Conservation (phyloP, 2,113 vertebrate species). For the Galbula dea region DNA sequence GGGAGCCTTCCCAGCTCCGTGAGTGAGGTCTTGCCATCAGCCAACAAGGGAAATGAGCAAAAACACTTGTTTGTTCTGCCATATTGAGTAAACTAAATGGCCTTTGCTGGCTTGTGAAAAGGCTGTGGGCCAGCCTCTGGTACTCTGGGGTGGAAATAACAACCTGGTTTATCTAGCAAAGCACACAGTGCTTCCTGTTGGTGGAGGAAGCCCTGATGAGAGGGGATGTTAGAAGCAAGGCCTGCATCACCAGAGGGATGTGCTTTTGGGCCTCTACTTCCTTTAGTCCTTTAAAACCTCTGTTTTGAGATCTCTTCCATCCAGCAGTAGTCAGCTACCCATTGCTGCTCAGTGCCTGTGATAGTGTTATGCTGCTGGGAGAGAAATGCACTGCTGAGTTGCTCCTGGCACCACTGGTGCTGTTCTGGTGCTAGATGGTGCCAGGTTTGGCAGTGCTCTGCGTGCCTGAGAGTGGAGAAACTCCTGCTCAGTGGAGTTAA, state of each 20-base stretch:
- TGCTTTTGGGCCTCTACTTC: background rate
- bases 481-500: slow-evolving; percentile 57
- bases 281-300: background rate
- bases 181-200: background rate
- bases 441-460: slow-evolving; percentile 55
- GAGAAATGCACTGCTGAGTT: slow-evolving; percentile 17
- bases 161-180: background rate
- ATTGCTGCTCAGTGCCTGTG: slow-evolving; percentile 46
- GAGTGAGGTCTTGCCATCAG: background rate
- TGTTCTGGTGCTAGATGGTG: slow-evolving; percentile 38
- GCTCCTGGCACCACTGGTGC: background rate
- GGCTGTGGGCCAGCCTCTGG: background rate
- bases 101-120: background rate
- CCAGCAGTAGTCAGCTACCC: slow-evolving; percentile 73
- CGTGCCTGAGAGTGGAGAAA: slow-evolving; percentile 73
- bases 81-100: rapidly evolving
- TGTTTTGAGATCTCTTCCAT: background rate
- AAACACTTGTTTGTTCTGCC: rapidly evolving
- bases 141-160: background rate
- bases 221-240: background rate
- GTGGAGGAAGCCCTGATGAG: background rate
- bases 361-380: slow-evolving; percentile 75
- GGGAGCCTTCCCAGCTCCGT: rapidly evolving
- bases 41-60: rapidly evolving
- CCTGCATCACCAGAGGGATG: rapidly evolving